Conservation (phyloP, 2,797 vertebrate genomes). For the Gallinago nigripennis region DNA sequence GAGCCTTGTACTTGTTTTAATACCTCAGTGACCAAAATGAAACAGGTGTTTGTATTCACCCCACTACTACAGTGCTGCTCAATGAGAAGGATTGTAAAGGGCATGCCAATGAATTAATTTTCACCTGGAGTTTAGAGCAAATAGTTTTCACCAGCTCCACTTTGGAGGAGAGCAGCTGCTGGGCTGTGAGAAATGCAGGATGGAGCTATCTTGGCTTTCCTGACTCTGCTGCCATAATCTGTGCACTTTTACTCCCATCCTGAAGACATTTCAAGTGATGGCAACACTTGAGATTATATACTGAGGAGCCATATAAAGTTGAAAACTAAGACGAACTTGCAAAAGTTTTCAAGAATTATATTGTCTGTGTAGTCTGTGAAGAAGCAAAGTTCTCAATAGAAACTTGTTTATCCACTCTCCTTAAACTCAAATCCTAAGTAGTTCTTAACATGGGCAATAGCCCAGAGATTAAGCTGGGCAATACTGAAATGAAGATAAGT, state of each 20-base stretch:
- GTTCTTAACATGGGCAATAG: background rate
- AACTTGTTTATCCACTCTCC: background rate
- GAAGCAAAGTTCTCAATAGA: background rate
- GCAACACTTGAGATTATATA: background rate
- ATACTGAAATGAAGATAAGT: background rate
- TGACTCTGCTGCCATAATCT: background rate
- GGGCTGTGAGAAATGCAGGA: background rate
- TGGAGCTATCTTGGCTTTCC: background rate
- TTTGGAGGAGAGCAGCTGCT: background rate
- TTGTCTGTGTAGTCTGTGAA: background rate
- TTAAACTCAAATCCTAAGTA: background rate
- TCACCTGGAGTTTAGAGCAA: background rate
- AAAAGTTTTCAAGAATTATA: background rate
- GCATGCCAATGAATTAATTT: background rate
- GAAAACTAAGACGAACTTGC: background rate
- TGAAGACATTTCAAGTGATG: background rate
- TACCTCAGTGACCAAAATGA: background rate
- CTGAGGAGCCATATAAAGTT: background rate
- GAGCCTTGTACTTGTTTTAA: background rate
- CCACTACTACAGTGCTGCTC: background rate
- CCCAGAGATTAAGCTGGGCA: background rate
- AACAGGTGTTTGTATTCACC: background rate
- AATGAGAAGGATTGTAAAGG: background rate
- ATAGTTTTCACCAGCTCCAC: background rate
- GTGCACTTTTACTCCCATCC: background rate